Conservation (phyloP, 2,888 invertebrate species). For the Ommatoiulus sabulosus region DNA sequence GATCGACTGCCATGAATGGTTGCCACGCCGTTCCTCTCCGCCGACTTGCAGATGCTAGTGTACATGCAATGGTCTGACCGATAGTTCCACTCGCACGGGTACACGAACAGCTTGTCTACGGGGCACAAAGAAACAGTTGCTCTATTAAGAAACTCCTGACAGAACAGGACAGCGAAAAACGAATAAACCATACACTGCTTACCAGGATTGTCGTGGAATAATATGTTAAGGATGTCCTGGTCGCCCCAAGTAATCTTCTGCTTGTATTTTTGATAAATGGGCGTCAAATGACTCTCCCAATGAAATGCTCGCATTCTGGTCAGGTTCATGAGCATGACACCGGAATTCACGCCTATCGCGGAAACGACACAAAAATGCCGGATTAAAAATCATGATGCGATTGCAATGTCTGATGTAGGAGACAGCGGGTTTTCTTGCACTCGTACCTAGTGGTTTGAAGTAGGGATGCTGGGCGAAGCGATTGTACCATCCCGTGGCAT, state of each 20-base stretch:
- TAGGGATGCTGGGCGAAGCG: slow-evolving; percentile 95
- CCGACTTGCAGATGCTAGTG: slow-evolving; percentile 83
- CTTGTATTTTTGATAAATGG: slow-evolving; percentile 86
- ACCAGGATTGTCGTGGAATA: slow-evolving; percentile 86
- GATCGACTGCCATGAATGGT: slow-evolving; percentile 90
- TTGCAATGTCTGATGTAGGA: background rate
- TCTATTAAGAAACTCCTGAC: slow-evolving; percentile 22
- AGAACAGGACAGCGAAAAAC: background rate
- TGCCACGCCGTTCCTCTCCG: slow-evolving; percentile 79
- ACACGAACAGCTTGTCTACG: slow-evolving; percentile 79
- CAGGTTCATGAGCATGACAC: slow-evolving; percentile 97
- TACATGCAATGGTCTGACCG: slow-evolving; percentile 98
- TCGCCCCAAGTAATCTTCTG: slow-evolving; percentile 96
- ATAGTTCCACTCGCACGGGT: slow-evolving; percentile 90
- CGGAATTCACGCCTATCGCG: slow-evolving; percentile 87
- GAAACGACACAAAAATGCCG: background rate
- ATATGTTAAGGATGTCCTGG: slow-evolving; percentile 93
- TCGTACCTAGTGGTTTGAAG: slow-evolving; percentile 82
- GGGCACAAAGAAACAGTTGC: slow-evolving; percentile 52
- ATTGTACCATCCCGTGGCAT: slow-evolving; percentile 95
- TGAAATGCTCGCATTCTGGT: slow-evolving; percentile 87
- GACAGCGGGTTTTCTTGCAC: slow-evolving; percentile 59
- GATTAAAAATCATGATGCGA: background rate
- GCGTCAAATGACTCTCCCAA: slow-evolving; percentile 86
- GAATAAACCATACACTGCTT: slow-evolving; percentile 60